Conservation (phyloP, 2,888 invertebrate genomes). For the Torymus auratus region DNA sequence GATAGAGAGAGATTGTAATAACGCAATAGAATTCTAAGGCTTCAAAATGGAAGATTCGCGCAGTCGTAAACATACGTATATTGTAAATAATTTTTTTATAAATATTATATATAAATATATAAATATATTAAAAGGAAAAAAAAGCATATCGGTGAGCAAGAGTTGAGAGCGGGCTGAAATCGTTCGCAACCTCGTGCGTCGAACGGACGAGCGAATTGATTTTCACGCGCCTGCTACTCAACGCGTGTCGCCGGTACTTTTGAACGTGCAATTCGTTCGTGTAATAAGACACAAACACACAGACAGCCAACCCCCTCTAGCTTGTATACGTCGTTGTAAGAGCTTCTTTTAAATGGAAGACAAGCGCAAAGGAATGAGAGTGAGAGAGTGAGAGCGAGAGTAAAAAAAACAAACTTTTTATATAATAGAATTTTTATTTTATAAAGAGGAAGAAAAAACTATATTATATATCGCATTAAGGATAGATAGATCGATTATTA, state of each 20-base stretch:
- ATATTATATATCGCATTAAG: conserved; percentile 69
- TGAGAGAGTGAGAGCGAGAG: conserved; percentile 35
- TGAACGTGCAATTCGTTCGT: conserved; percentile 58
- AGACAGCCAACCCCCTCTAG: conserved; percentile 55
- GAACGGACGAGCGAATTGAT: conserved; percentile 29
- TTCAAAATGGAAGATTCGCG: conserved; percentile 54
- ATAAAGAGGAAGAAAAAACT: conserved; percentile 70
- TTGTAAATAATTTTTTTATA: conserved; percentile 59
- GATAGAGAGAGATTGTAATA: conserved; percentile 44
- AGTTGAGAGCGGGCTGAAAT: conserved; percentile 3
- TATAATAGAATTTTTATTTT: conserved; percentile 74
- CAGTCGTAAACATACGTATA: conserved; percentile 57
- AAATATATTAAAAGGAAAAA: conserved; percentile 31
- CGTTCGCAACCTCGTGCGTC: conserved; percentile 32
- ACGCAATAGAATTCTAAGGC: conserved; percentile 56
- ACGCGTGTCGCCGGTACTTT: conserved; percentile 10
- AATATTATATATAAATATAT: conserved; percentile 50
- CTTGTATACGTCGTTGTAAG: conserved; percentile 59
- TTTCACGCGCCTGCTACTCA: conserved; percentile 24
- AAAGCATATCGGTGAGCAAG: conserved; percentile 35
- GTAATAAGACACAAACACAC: conserved; percentile 48
- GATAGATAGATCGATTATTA: conserved; percentile 69
- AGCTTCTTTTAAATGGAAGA: conserved; percentile 55
- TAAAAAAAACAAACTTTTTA: conserved; percentile 66
- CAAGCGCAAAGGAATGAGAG: conserved; percentile 52